phyloP scores from a whole-genome alignment of 2,888 invertebrate genomes.

The Pammene aurita region DNA sequence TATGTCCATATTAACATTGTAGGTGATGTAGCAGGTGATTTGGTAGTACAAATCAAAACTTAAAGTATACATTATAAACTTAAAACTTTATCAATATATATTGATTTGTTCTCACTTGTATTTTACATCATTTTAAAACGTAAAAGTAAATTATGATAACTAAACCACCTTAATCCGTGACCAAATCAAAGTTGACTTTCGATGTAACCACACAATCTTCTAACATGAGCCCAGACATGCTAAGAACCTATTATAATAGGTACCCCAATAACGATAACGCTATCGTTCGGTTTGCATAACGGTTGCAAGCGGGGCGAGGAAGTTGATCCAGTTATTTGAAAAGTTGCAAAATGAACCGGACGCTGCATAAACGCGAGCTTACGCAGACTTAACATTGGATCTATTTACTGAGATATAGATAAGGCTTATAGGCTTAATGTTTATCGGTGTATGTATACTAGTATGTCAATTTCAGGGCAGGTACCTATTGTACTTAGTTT shows the following conservation, averaged over 20 bases:
- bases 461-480: neutral
- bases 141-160: neutral
- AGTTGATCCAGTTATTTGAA: constrained; percentile 67
- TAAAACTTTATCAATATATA: too few relatives aligned
- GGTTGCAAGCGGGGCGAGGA: constrained; percentile 50
- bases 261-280: constrained; percentile 62
- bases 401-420: constrained; percentile 28
- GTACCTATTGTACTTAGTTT: too few relatives aligned
- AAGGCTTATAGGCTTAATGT: neutral
- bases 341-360: constrained; percentile 68
- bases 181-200: neutral
- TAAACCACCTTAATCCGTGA: neutral
- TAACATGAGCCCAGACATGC: constrained; percentile 5
- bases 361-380: constrained; percentile 46
- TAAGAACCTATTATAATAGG: constrained; percentile 53
- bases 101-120: too few relatives aligned
- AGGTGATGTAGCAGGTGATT: neutral
- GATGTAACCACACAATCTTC: constrained; percentile 14
- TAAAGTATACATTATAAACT: too few relatives aligned
- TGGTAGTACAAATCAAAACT: too few relatives aligned
- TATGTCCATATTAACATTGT: too few relatives aligned
- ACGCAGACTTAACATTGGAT: constrained; percentile 45
- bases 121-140: neutral
- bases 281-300: constrained; percentile 71
- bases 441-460: neutral